These are phyloP conservation scores for Sphenodon punctatus DNA, from an alignment of 2,797 vertebrate species.

Conservation along the genomic window DNA sequence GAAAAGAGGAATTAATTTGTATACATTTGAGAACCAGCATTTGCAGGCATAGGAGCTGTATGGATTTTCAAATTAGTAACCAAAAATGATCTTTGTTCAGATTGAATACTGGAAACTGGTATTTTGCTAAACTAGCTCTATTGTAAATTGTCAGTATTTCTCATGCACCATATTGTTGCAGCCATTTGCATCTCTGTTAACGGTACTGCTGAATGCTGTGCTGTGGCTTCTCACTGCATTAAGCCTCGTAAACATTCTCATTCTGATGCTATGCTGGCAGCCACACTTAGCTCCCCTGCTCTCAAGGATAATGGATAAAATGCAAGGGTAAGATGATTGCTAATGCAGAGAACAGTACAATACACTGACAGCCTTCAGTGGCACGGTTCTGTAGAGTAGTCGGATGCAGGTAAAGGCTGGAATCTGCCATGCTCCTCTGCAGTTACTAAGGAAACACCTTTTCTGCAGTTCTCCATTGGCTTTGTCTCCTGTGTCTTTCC, in stretches of 20 bases:
- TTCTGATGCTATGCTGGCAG: conserved; percentile 40
- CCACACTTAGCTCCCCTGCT: conserved; percentile 26
- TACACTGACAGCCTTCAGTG: conserved; percentile 24
- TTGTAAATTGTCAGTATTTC: no score
- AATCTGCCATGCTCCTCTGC: conserved; percentile 57
- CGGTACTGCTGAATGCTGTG: conserved; percentile 46
- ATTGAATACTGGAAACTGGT: neutral
- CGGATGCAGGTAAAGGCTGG: conserved; percentile 43
- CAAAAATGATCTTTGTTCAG: neutral
- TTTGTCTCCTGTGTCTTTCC: conserved; percentile 21
- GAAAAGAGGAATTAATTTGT: no score
- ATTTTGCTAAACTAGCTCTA: conserved; percentile 26
- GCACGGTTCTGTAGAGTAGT: conserved; percentile 30
- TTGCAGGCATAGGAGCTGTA: no score
- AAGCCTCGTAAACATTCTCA: conserved; percentile 36
- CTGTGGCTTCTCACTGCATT: conserved; percentile 55
- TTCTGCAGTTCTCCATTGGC: conserved; percentile 2
- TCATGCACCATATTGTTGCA: conserved; percentile 21
- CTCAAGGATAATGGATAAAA: conserved; percentile 49
- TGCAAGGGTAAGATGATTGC: conserved; percentile 34
- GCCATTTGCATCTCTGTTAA: conserved; percentile 39
- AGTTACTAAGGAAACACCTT: conserved; percentile 25
- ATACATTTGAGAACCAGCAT: neutral
- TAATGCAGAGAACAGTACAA: conserved; percentile 44
- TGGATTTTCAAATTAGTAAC: no score